Conservation (phyloP, 2,113 vertebrate species). For the Menidia beryllina region DNA sequence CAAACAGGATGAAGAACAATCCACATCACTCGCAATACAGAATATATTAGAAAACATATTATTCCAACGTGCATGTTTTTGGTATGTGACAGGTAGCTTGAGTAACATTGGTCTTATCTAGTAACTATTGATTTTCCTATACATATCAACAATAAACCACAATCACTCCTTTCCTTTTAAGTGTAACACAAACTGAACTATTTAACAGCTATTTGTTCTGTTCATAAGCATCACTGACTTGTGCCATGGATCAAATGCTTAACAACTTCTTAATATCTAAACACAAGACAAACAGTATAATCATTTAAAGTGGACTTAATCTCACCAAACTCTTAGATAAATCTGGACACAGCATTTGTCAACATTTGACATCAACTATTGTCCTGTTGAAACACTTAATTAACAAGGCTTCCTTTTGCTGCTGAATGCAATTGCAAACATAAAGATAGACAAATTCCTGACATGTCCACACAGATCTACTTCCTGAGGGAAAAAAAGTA, state of each 20-base stretch:
- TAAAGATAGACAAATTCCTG: background rate
- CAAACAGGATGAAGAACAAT: too few species aligned
- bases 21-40: too few species aligned
- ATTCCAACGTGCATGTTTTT: too few species aligned
- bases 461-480: slow-evolving; percentile 44
- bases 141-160: too few species aligned
- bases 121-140: too few species aligned
- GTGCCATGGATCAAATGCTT: slow-evolving; percentile 16
- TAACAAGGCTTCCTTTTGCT: background rate
- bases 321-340: background rate
- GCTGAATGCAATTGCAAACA: slow-evolving; percentile 11
- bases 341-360: background rate
- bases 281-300: too few species aligned
- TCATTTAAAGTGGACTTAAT: background rate
- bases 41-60: too few species aligned
- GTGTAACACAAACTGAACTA: too few species aligned
- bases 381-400: background rate
- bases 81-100: too few species aligned
- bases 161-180: too few species aligned
- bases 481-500: slow-evolving; percentile 26
- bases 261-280: slow-evolving; percentile 15
- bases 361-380: background rate
- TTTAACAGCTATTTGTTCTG: background rate
- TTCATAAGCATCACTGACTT: background rate
- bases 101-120: too few species aligned